These are phyloP conservation scores for Diarsia mendica DNA, from an alignment of 2,888 invertebrate genomes.

Conservation along the genomic window DNA sequence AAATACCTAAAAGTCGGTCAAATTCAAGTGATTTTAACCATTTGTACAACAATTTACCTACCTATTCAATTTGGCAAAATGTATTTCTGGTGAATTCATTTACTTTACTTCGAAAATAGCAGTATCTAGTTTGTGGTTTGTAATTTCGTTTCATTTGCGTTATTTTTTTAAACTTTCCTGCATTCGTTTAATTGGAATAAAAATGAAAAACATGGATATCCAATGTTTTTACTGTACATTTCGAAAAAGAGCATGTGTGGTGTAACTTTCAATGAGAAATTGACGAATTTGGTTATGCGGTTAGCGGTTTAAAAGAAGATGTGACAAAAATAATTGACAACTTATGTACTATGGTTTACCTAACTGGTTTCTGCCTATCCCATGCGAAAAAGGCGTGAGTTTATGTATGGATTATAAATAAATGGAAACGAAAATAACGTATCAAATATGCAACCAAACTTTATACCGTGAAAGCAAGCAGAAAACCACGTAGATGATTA, in stretches of 20 bases:
- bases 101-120: constrained; percentile 28
- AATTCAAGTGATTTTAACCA: neutral
- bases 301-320: too few species aligned
- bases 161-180: constrained; percentile 30
- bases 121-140: constrained; percentile 16
- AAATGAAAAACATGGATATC: neutral
- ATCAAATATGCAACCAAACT: neutral
- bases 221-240: neutral
- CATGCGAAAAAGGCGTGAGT: too few species aligned
- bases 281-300: too few species aligned
- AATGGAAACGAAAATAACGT: neutral
- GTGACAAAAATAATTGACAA: too few species aligned
- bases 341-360: too few species aligned
- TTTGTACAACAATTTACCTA: neutral
- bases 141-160: constrained; percentile 33
- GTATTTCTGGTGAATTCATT: constrained; percentile 11
- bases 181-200: constrained; percentile 41
- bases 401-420: neutral
- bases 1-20: neutral
- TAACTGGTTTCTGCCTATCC: too few species aligned
- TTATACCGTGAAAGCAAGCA: neutral
- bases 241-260: neutral
- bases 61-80: constrained; percentile 9
- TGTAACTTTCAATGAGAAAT: too few species aligned
- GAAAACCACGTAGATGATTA: neutral